Evolutionary conservation across 2,797 vertebrate species (phyloP).

Genomic region (Sebastes diploproa): DNA sequence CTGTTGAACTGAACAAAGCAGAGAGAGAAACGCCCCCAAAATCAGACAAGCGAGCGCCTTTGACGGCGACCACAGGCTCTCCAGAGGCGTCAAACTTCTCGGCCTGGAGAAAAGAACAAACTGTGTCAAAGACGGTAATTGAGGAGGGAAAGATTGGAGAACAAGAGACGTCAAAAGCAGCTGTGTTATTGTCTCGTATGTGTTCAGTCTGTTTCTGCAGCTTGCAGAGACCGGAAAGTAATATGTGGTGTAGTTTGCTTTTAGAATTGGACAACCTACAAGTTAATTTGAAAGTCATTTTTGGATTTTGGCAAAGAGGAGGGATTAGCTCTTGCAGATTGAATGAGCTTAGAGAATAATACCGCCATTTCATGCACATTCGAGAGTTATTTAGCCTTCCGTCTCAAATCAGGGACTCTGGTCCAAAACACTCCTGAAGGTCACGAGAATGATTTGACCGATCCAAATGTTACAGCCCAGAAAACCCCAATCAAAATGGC

Average conservation of each 20-base stretch:
- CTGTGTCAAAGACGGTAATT: conserved; percentile 28
- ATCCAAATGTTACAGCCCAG: conserved; percentile 58
- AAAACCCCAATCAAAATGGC: conserved; percentile 56
- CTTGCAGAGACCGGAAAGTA: conserved; percentile 34
- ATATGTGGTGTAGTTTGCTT: conserved; percentile 40
- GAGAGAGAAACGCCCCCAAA: conserved; percentile 92
- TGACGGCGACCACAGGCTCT: conserved; percentile 91
- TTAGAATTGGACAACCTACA: conserved; percentile 69
- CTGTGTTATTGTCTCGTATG: conserved; percentile 3
- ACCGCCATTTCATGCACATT: conserved; percentile 66
- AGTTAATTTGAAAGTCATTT: conserved; percentile 75
- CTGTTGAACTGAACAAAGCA: conserved; percentile 86
- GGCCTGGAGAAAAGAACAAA: conserved; percentile 79
- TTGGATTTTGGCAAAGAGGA: conserved; percentile 61
- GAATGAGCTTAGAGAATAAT: conserved; percentile 72
- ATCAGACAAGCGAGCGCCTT: conserved; percentile 91
- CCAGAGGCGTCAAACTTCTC: conserved; percentile 89
- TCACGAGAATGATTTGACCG: conserved; percentile 59
- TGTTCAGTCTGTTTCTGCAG: conserved; percentile 16
- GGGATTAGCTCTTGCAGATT: conserved; percentile 69
- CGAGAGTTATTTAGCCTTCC: conserved; percentile 56
- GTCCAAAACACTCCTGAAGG: conserved; percentile 66
- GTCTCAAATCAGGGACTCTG: conserved; percentile 52
- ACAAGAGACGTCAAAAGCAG: conserved; percentile 2
- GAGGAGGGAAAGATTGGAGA: conserved; percentile 1